These are phyloP conservation scores for Crypturellus tataupa DNA, from an alignment of 2,797 vertebrate species.

Conservation along the genomic window DNA sequence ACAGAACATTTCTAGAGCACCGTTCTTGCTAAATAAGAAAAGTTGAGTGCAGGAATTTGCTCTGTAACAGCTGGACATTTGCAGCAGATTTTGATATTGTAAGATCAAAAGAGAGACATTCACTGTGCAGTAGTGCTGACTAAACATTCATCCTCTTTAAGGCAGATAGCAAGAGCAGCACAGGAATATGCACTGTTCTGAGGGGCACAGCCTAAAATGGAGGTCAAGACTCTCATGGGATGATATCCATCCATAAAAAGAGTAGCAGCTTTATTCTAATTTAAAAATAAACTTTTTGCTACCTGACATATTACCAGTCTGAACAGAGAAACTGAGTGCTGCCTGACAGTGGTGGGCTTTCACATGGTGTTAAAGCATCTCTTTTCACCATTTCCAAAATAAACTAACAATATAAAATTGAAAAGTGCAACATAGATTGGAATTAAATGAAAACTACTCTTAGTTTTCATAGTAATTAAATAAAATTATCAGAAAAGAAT, in stretches of 20 bases:
- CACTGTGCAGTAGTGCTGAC: not conserved
- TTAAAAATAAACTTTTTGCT: not conserved
- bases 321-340: not conserved
- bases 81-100: not conserved
- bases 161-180: not conserved
- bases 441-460: not conserved
- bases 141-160: not conserved
- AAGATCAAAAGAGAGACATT: not conserved
- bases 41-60: not conserved
- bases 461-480: not conserved
- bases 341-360: not conserved
- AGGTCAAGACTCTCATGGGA: not conserved
- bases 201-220: not conserved
- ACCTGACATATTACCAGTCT: not conserved
- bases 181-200: not conserved
- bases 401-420: not conserved
- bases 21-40: not conserved
- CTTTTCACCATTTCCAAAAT: not conserved
- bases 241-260: not conserved
- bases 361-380: not conserved
- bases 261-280: not conserved
- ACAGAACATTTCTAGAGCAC: not conserved
- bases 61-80: not conserved
- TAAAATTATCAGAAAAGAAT: not conserved
- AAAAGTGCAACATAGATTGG: not conserved